A percentile compares a stretch with the other conserved stretches of the same genome.
These are phyloP conservation scores for Latrodectus hesperus DNA, from an alignment of 2,888 invertebrate species.

Conservation along the genomic window DNA sequence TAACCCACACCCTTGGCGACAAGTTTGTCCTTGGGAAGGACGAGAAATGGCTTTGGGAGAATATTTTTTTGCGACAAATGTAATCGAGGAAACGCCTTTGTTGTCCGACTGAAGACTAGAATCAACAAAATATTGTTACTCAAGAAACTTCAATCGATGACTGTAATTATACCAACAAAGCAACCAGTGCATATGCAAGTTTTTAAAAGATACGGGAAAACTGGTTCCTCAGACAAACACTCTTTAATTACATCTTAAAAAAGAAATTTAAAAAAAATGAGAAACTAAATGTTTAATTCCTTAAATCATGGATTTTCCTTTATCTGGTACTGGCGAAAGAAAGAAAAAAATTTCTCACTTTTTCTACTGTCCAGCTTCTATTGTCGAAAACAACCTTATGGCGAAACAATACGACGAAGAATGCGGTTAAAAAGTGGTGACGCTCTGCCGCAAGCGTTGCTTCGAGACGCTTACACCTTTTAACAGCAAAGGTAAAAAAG, in stretches of 20 bases:
- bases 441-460: slow-evolving; percentile 47
- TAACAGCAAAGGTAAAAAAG: background rate
- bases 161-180: slow-evolving; percentile 26
- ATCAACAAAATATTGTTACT: slow-evolving; percentile 12
- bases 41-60: background rate
- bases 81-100: slow-evolving; percentile 7
- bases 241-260: slow-evolving; percentile 44
- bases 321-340: slow-evolving; percentile 17
- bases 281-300: slow-evolving; percentile 52
- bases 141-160: slow-evolving; percentile 36
- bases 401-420: slow-evolving; percentile 67
- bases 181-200: slow-evolving; percentile 10
- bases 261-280: slow-evolving; percentile 19
- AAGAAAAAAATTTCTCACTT: background rate
- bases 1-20: background rate
- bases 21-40: slow-evolving; percentile 38
- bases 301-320: slow-evolving; percentile 53
- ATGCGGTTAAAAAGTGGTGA: slow-evolving; percentile 60
- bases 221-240: slow-evolving; percentile 46
- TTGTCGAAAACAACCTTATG: slow-evolving; percentile 54
- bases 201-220: slow-evolving; percentile 34
- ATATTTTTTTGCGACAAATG: background rate
- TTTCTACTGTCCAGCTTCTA: background rate
- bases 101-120: slow-evolving; percentile 4
- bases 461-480: slow-evolving; percentile 48